Evolutionary conservation across 2,888 invertebrate genomes (phyloP).

Genomic region (Pelosia muscerda): DNA sequence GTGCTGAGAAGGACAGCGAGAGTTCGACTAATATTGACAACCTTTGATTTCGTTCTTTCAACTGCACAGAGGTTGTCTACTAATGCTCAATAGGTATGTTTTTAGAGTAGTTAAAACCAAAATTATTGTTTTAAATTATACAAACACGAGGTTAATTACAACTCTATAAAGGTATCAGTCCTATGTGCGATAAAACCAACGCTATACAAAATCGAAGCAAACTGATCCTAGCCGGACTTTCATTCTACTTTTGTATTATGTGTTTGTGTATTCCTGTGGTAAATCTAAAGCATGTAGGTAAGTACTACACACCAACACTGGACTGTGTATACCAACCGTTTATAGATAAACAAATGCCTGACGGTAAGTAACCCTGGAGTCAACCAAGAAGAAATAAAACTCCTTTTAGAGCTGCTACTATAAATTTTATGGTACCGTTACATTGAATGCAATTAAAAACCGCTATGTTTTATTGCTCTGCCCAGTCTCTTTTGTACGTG

Average conservation of each 20-base stretch:
- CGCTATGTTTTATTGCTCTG: conserved; percentile 43
- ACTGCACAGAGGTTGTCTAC: background rate
- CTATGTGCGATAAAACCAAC: background rate
- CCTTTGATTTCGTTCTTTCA: too few species aligned
- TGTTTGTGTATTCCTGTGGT: too few species aligned
- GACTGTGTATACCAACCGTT: conserved; percentile 19
- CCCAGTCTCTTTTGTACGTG: conserved; percentile 26
- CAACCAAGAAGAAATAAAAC: conserved; percentile 40
- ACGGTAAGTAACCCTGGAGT: conserved; percentile 35
- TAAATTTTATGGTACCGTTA: conserved; percentile 52
- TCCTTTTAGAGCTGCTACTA: conserved; percentile 48
- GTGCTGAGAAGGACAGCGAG: too few species aligned
- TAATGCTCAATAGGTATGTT: background rate
- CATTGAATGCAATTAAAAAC: conserved; percentile 51
- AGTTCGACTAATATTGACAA: too few species aligned
- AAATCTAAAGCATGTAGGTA: background rate
- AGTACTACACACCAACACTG: background rate
- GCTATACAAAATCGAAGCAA: background rate
- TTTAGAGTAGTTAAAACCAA: background rate
- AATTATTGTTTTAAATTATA: background rate
- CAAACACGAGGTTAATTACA: background rate
- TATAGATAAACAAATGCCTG: conserved; percentile 32
- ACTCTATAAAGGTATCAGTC: background rate
- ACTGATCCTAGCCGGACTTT: background rate
- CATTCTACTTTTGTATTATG: too few species aligned